These are phyloP conservation scores for Nettapus auritus DNA, from an alignment of 2,113 vertebrate genomes.

Conservation along the genomic window DNA sequence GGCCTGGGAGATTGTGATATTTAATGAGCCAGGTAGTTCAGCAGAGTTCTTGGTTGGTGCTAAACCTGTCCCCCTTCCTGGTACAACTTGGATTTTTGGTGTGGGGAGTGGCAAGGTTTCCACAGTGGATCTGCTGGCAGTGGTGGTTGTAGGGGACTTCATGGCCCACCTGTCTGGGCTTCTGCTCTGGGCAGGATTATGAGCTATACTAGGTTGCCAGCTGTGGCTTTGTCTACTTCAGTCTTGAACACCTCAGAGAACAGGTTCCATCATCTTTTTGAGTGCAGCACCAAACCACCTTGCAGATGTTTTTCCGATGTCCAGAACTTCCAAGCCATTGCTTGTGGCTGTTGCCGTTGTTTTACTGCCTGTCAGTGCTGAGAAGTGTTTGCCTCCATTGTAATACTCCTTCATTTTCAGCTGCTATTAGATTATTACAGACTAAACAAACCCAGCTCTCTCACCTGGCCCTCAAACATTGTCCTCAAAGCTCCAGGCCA, in stretches of 20 bases:
- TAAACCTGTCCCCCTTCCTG: not conserved
- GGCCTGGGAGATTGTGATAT: not conserved
- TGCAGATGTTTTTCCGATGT: not conserved
- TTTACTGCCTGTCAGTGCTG: not conserved
- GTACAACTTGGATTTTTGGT: not conserved
- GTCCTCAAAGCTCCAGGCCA: not conserved
- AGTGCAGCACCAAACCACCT: not conserved
- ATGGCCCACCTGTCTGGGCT: not conserved
- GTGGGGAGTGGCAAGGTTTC: not conserved
- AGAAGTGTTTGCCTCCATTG: not conserved
- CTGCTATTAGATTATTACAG: not conserved
- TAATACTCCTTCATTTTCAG: not conserved
- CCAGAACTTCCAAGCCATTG: not conserved
- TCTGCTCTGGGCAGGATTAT: not conserved
- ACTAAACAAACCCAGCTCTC: not conserved
- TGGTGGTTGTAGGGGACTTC: not conserved
- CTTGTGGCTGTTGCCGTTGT: not conserved
- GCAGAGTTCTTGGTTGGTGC: not conserved
- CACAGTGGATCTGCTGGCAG: not conserved
- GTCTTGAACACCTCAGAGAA: not conserved
- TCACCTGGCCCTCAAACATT: not conserved
- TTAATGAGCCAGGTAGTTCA: not conserved
- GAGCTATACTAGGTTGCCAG: fast-evolving
- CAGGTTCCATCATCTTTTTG: not conserved
- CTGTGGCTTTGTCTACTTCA: not conserved